Evolutionary conservation across 1,140 invertebrate genomes (phyloP), one percentile per base, ranked within the genome.

Genomic region (Copidosoma floridanum): DNA sequence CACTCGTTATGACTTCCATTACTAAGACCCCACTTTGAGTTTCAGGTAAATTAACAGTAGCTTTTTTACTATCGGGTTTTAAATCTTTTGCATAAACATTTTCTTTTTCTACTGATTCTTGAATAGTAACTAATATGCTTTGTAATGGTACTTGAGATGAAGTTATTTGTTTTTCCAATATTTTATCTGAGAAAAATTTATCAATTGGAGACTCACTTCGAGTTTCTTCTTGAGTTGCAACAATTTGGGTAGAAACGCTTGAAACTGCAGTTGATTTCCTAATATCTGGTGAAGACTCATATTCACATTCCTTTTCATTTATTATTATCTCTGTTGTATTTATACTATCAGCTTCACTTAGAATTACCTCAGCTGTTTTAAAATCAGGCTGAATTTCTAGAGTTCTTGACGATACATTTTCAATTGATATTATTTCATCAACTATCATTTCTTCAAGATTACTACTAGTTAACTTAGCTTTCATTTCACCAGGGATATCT

Each of bases 31-130:
- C 80, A 41, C 69, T 51, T 61, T 73, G 75, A 27, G 76, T 67
- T 65, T 84, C 84, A 10, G 75, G 71, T 14, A 85, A 64, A 64
- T 83, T 79, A 29, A 85, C 44, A 60, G 62, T 72, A 1, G 82
- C 85, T 38, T 66, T 70, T 67, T 85, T 84, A 26, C 58, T 56
- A 37, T 81, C 78, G n/a, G 83, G 83, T 64, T 69, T 72, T 4
- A 74, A 32, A 20, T 82, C 74, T 57, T 68, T 68, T 10, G 65
- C 69, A 61, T 83, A 80, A 60, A 77, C 57, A 44, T 75, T 74
- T 80, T 87, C 85, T 65, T 83, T 86, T 66, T 86, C 84, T 7
- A 75, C 81, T 20, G 76, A 64, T 72, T 84, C 72, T 64, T 82
- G 78, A 64, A 85, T 68, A 38, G 70, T 74, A 6, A 87, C 66